These are phyloP conservation scores for Palythoa grandis DNA, from an alignment of 92 coral and sea anemone genomes.

Conservation along the genomic window DNA sequence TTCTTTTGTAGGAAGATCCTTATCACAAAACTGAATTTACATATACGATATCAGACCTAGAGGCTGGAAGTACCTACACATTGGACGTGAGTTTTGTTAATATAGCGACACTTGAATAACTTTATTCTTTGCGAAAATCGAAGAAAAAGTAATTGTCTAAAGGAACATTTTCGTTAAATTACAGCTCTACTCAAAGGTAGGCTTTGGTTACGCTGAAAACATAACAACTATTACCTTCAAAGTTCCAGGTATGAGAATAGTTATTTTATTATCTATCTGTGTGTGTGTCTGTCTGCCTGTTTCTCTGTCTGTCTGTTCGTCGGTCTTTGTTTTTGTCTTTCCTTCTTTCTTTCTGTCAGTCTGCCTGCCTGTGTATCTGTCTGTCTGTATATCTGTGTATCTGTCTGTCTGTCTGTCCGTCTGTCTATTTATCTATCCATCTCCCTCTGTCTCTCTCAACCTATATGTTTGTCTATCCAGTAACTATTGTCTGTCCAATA, in stretches of 20 bases:
- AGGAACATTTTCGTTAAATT: not conserved
- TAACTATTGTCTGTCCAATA: too few species aligned
- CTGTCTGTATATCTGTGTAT: too few species aligned
- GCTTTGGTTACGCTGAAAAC: not conserved
- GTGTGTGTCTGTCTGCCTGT: not conserved
- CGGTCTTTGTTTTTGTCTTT: too few species aligned
- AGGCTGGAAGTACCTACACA: constrained; percentile 4
- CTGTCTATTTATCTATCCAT: too few species aligned
- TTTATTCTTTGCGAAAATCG: not conserved
- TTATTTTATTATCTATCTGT: not conserved
- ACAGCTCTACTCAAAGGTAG: not conserved
- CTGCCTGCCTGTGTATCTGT: too few species aligned
- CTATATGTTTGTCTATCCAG: too few species aligned
- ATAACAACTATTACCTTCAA: not conserved
- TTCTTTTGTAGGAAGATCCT: not conserved
- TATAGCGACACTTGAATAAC: too few species aligned
- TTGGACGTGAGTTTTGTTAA: not conserved
- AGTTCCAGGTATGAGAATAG: not conserved
- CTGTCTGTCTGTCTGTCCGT: too few species aligned
- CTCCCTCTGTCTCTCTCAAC: too few species aligned
- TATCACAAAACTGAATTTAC: not conserved
- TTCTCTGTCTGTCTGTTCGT: not conserved
- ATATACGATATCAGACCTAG: not conserved
- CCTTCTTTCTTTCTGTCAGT: too few species aligned
- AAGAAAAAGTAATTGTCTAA: not conserved